Conservation (phyloP, 1,140 invertebrate genomes). For the Cotesia glomerata region DNA sequence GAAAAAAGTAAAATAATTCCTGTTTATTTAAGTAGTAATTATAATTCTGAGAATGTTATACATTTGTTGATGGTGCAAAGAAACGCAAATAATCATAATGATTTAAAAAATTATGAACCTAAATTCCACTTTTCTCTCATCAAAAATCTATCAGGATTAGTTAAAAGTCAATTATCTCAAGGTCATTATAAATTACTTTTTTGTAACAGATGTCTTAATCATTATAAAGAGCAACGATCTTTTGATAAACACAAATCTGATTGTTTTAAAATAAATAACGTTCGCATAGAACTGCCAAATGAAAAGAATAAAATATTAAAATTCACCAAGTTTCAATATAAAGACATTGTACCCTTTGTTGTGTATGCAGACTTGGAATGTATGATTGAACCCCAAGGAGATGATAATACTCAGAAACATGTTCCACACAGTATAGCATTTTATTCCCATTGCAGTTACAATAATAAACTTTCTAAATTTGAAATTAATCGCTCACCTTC, state of each 20-base stretch:
- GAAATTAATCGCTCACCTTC: constrained; percentile 39
- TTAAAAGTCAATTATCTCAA: constrained; percentile 27
- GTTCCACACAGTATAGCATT: constrained; percentile 23
- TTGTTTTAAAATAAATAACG: constrained; percentile 22
- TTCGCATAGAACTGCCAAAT: constrained; percentile 10
- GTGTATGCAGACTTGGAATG: constrained; percentile 34
- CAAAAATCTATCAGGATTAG: constrained; percentile 26
- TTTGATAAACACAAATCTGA: constrained; percentile 16
- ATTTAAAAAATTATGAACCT: not conserved
- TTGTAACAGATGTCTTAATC: constrained; percentile 31
- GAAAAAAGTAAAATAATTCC: constrained; percentile 42
- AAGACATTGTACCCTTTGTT: constrained; percentile 30
- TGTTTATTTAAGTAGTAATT: constrained; percentile 43
- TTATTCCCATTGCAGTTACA: constrained; percentile 24
- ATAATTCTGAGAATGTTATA: constrained; percentile 31
- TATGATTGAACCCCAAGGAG: constrained; percentile 10
- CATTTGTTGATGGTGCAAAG: constrained; percentile 28
- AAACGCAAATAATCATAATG: not conserved
- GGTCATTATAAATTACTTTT: not conserved
- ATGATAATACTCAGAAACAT: constrained; percentile 20
- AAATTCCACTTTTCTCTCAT: constrained; percentile 30
- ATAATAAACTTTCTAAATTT: constrained; percentile 28
- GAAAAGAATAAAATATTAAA: constrained; percentile 15
- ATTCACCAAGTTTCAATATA: constrained; percentile 32
- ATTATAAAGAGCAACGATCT: constrained; percentile 4